Evolutionary conservation across 2,888 invertebrate genomes (phyloP), one percentile per base, ranked within the genome.

Genomic region (Andrena praecox): DNA sequence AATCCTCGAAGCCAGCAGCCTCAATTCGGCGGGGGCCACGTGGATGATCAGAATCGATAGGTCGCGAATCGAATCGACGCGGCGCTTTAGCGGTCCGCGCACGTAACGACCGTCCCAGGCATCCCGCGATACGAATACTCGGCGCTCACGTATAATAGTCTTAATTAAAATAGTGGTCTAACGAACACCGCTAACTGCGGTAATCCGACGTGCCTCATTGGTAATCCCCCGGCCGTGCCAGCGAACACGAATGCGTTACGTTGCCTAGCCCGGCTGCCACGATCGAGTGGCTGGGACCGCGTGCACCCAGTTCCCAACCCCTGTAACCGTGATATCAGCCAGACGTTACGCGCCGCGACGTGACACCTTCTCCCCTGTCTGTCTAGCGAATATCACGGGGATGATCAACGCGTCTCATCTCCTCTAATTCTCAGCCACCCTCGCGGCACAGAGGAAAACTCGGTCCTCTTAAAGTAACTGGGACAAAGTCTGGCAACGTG

Each of bases 91-190:
- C 75, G 66, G 66, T 80, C 80, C 79, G 71, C 67, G 74, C 82
- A 80, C 82, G 82, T 82, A 82, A 79, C 82, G 35, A 20, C 16
- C 50, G 66, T 62, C 48, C n/a, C 70, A 56, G 31, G n/a, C 27
- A 42, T 27, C 50, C 60, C 56, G 71, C 75, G 70, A 80, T 80
- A 80, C 80, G 80, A 80, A 75, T 71, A 82, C 75, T 71, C 68
- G 33, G 12, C 48, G 71, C 56, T 31, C 74, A 75, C 67, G 81
- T 80, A 89, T 92, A 91, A 92, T 91, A 89, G 91, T 90, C 90
- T 91, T 92, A 91, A 92, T 92, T 91, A 92, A 91, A 92, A 92
- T 90, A 87, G 90, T 87, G 91, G 91, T 90, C 90, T 91, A 90
- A 91, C 91, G 91, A 92, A 92, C 90, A 85, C 82, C 84, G 88